Evolutionary conservation across 2,797 vertebrate species (phyloP).

Genomic region (Diplodus puntazzo): DNA sequence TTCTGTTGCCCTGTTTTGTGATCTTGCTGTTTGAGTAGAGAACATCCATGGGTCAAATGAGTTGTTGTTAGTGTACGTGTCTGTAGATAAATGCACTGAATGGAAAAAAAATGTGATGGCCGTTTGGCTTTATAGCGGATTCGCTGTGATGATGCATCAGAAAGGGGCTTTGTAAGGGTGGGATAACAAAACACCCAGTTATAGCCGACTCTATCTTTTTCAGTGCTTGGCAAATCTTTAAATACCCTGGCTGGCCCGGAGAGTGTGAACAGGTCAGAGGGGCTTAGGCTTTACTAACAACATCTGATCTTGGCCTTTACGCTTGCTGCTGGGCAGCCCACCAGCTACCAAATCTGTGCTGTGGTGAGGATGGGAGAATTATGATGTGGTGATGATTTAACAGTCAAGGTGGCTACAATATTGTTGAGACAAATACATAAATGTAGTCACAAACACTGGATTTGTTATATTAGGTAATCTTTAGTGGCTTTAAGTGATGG

Average conservation of each 20-base stretch:
- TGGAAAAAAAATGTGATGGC: not conserved
- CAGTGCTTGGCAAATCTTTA: slow-evolving; percentile 42
- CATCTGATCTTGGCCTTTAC: slow-evolving; percentile 53
- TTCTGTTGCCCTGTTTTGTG: not conserved
- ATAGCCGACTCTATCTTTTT: slow-evolving; percentile 21
- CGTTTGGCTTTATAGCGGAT: not conserved
- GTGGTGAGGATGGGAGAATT: slow-evolving; percentile 24
- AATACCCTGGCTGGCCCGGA: slow-evolving; percentile 51
- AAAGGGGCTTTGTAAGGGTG: not conserved
- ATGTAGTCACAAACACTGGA: not conserved
- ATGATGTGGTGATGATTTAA: slow-evolving; percentile 32
- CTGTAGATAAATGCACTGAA: not conserved
- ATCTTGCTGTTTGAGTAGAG: not conserved
- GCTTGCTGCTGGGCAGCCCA: slow-evolving; percentile 16
- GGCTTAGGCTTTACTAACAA: slow-evolving; percentile 58
- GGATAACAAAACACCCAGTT: slow-evolving; percentile 21
- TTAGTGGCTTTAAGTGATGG: not conserved
- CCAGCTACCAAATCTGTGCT: slow-evolving; percentile 12
- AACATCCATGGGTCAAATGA: not conserved
- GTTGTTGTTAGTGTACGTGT: not conserved
- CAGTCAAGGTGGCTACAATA: not conserved
- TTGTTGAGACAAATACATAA: not conserved
- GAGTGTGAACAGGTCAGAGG: slow-evolving; percentile 65
- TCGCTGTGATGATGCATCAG: not conserved
- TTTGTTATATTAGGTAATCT: not conserved